Conservation (phyloP, 2,113 vertebrate genomes). For the Platysteira castanea region DNA sequence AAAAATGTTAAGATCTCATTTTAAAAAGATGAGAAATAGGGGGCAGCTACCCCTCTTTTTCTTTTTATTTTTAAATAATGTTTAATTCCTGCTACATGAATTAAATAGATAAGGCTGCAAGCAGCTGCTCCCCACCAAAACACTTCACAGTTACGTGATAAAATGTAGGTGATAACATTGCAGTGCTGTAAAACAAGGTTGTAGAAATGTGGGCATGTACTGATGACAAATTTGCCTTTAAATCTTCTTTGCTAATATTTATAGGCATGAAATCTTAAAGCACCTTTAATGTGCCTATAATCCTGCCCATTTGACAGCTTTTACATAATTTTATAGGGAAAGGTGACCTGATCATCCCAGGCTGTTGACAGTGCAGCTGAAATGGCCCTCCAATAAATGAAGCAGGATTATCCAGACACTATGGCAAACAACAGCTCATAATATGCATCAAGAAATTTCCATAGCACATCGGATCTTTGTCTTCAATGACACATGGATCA, state of each 20-base stretch:
- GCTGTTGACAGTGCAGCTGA: conserved; percentile 75
- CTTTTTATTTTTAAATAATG: conserved; percentile 39
- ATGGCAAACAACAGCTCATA: conserved; percentile 77
- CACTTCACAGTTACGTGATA: conserved; percentile 38
- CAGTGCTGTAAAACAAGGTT: conserved; percentile 36
- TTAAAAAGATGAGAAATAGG: conserved; percentile 12
- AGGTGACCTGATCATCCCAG: conserved; percentile 78
- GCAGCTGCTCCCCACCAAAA: conserved; percentile 38
- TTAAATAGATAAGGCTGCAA: conserved; percentile 53
- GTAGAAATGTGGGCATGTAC: conserved; percentile 27
- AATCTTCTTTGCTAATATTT: conserved; percentile 66
- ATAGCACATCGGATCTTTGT: conserved; percentile 63
- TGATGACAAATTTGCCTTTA: conserved; percentile 62
- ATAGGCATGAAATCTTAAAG: conserved; percentile 68
- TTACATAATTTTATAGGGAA: conserved; percentile 85
- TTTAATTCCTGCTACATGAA: conserved; percentile 19
- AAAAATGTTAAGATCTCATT: conserved; percentile 28
- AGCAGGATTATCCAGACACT: conserved; percentile 74
- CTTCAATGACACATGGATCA: conserved; percentile 62
- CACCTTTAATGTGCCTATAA: conserved; percentile 72
- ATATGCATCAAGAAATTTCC: conserved; percentile 73
- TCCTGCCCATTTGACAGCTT: conserved; percentile 84
- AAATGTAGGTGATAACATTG: conserved; percentile 39
- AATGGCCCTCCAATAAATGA: conserved; percentile 76
- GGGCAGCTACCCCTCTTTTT: not conserved